Evolutionary conservation across 2,113 vertebrate genomes (phyloP).

Genomic region (Lamprotornis superbus): DNA sequence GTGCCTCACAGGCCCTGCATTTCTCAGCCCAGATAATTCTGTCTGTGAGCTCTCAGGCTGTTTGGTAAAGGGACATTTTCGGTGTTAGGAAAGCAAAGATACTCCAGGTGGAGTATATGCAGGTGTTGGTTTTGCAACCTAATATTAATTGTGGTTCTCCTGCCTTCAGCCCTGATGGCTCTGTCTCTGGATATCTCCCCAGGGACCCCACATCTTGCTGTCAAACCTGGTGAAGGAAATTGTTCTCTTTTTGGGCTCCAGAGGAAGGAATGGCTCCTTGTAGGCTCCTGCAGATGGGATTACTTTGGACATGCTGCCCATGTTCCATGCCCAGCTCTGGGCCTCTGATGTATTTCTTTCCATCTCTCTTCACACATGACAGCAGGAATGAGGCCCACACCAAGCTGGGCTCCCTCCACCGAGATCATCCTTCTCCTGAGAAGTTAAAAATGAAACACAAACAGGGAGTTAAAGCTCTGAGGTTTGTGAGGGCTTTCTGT

Average conservation of each 20-base stretch:
- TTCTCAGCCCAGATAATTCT: background rate
- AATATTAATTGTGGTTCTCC: background rate
- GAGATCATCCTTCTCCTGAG: background rate
- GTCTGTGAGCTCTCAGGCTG: background rate
- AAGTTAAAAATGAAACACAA: background rate
- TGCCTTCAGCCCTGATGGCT: background rate
- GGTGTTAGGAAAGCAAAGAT: background rate
- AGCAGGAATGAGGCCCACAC: background rate
- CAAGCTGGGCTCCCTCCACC: background rate
- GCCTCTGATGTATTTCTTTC: background rate
- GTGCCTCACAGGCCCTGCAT: background rate
- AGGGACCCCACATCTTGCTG: background rate
- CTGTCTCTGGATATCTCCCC: background rate
- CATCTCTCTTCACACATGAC: background rate
- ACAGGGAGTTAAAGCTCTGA: background rate
- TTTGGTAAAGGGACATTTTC: background rate
- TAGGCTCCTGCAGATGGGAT: background rate
- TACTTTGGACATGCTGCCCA: background rate
- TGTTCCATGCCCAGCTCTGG: background rate
- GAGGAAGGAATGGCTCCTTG: background rate
- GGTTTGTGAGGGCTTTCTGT: background rate
- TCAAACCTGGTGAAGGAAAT: background rate
- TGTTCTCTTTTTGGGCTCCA: background rate
- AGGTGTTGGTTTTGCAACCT: background rate
- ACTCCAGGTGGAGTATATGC: background rate